A percentile compares a stretch with the other conserved stretches of the same genome.
Conservation (phyloP, 1,140 invertebrate species). For the Pemphigus obesinymphae region DNA sequence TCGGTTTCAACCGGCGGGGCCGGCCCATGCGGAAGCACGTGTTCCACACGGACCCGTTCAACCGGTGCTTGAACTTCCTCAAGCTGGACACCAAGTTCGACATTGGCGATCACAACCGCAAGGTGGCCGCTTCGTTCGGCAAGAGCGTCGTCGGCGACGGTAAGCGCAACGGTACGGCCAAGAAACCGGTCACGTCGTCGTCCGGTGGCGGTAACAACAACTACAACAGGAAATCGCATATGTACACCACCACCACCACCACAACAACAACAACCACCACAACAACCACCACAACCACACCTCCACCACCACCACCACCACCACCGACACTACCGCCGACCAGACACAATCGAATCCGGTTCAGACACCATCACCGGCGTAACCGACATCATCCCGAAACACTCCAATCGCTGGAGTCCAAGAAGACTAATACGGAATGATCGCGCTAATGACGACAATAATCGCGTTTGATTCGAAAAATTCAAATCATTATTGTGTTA, state of each 20-base stretch:
- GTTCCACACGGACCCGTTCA: conserved; percentile 49
- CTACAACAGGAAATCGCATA: conserved; percentile 44
- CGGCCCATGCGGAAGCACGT: conserved; percentile 50
- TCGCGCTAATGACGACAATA: too few species aligned
- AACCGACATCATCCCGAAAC: conserved; percentile 13
- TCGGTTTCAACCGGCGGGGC: conserved; percentile 55
- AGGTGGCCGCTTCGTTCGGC: conserved; percentile 48
- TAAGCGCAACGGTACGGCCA: conserved; percentile 42
- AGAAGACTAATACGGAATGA: not conserved
- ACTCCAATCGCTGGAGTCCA: not conserved
- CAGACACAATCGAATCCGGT: conserved; percentile 16
- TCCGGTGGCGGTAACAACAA: conserved; percentile 41
- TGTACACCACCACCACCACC: conserved; percentile 37
- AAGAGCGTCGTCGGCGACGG: not conserved
- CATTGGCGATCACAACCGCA: conserved; percentile 54
- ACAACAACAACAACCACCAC: conserved; percentile 42
- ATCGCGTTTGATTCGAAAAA: too few species aligned
- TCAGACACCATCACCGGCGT: not conserved
- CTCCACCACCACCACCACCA: not conserved
- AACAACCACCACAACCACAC: conserved; percentile 36
- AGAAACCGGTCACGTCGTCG: conserved; percentile 43
- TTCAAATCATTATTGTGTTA: too few species aligned
- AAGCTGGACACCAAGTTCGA: conserved; percentile 54
- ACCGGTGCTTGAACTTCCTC: conserved; percentile 56
- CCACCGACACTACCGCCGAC: not conserved